Evolutionary conservation across 2,888 invertebrate genomes (phyloP).

Genomic region (Catocala nupta): DNA sequence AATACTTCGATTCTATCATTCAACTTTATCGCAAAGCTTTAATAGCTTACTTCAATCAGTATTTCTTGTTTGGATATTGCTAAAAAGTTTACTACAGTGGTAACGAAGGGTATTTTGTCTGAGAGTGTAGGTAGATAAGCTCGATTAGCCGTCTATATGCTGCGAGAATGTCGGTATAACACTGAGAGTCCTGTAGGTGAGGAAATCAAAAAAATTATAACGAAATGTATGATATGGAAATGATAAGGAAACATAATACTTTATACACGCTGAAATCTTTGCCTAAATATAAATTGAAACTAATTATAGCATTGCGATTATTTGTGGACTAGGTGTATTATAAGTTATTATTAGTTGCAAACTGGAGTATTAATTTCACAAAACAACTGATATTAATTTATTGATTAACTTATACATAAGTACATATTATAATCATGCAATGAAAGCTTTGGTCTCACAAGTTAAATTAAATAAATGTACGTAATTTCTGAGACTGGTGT

Average conservation of each 20-base stretch:
- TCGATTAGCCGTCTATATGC: conserved; percentile 17
- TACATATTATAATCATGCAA: too few relatives aligned
- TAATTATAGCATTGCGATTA: too few relatives aligned
- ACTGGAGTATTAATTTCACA: too few relatives aligned
- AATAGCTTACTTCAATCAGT: conserved; percentile 38
- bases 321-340: too few relatives aligned
- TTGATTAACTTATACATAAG: too few relatives aligned
- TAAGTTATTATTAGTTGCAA: too few relatives aligned
- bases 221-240: neutral
- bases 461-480: too few relatives aligned
- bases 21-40: conserved; percentile 56
- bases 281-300: neutral
- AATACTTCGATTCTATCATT: conserved; percentile 61
- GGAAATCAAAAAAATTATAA: neutral
- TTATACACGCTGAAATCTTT: neutral
- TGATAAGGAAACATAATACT: neutral
- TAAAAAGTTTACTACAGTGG: conserved; percentile 9
- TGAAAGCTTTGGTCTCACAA: too few relatives aligned
- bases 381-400: too few relatives aligned
- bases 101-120: conserved; percentile 9
- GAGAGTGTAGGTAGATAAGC: neutral
- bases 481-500: too few relatives aligned
- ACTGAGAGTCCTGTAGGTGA: too few relatives aligned
- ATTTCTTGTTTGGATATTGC: conserved; percentile 14
- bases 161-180: neutral